Base-by-base conservation (phyloP, 2,113 vertebrate species). In the Leptosomus discolor region DNA sequence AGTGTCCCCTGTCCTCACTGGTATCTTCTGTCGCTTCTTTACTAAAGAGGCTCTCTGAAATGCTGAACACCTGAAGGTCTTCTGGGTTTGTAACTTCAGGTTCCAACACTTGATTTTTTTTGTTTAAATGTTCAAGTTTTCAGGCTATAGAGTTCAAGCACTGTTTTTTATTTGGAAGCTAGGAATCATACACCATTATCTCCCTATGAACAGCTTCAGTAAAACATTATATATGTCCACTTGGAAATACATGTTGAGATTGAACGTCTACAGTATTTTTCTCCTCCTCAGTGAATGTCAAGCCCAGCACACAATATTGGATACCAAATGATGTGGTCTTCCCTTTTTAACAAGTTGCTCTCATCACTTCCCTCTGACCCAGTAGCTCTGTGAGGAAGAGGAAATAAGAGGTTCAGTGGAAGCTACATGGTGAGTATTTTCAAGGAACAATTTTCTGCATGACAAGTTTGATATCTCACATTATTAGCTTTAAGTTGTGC, bases 161-260 rank as follows among this genome's bases (percentile, higher is more conserved):
- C 46, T 97, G 96, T 83, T 88, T 94, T 96, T 91, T 96, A 48
- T 92, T 86, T 81, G 94, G 92, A 97, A 95, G 63, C 18, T 79
- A 91, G 51, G 56, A 85, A 70, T 95, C 74, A 91, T 88, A 77
- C 13, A 7, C 88, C 5, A 83, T 88, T 96, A 77, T 94, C 76
- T 90, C 88, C 92, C 92, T 79, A 88, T 27, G 45, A 96, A 90
- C 36, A 81, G 29, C 96, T 97, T 97, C 80, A 96, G 77, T 67
- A 87, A 92, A 91, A 90, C 64, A 61, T 93, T 51, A 86, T 79
- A 61, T 92, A 74, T 89, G 61, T n/a, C 88, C 45, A 83, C 36
- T 63, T 89, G 69, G 29, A 85, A 87, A 71, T 71, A 48, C 5
- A 20, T 20, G 9, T 48, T 87, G n/a, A 78, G 34, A 45, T 53